Base-by-base conservation (phyloP, 2,888 invertebrate species). In the Latheticus oryzae region DNA sequence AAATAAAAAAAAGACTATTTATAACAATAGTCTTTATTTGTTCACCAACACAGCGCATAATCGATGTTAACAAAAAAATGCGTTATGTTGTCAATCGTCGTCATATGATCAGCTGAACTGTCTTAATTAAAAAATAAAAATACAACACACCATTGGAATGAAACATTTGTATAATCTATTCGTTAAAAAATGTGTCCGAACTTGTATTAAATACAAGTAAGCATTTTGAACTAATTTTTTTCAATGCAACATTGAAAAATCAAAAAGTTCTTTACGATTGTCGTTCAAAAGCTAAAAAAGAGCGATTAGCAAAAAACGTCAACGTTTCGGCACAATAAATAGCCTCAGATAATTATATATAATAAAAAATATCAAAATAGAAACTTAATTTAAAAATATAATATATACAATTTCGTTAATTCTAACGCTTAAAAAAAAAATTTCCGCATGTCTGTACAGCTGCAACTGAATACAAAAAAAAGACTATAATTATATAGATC, bases 331-430 rank as follows among this genome's bases (percentile, higher is more conserved):
- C 43, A 38, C 50, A 42, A 48, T 58, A 63, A 62, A 64, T 60
- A 62, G 63, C 64, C 63, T 57, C 58, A 37, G 30, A 43, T 59
- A 50, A 55, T n/a, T n/a, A n/a, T 60, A 55, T 58, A 61, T 63
- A 66, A 65, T 70, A 70, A 70, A 71, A 70, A 69, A 71, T 73
- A 73, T 72, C 70, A 73, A 73, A 73, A 73, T 73, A 73, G 65
- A 73, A 73, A 73, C 71, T 71, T 71, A 63, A 60, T 58, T 55
- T 62, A 69, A 69, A 69, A 47, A 47, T 47, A 68, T 71, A n/a
- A n/a, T n/a, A 68, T 71, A 69, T 73, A 72, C 70, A 70, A 58
- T 48, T 63, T 30, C 54, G 58, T 42, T 48, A 48, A 33, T 24
- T 26, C 40, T 40, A 51, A 38, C 38, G 19, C 17, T 32, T 8